A percentile compares a stretch with the other conserved stretches of the same genome.
Conservation (phyloP, 2,113 vertebrate species). For the Prunella fulvescens region DNA sequence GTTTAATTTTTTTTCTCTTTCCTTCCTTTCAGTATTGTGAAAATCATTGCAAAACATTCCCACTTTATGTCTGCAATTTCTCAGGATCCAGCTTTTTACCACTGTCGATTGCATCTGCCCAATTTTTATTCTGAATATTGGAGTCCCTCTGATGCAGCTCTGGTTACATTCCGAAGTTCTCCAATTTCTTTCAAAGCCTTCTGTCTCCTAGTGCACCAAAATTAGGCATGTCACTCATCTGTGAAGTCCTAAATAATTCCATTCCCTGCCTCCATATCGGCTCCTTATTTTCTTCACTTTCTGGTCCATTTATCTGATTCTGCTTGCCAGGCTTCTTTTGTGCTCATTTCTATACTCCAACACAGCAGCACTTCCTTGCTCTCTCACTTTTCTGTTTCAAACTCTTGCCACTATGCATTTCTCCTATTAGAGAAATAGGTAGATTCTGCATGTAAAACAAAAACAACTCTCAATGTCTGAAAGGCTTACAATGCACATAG, state of each 20-base stretch:
- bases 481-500: background rate
- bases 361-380: background rate
- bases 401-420: background rate
- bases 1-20: background rate
- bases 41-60: background rate
- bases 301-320: background rate
- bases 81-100: background rate
- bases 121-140: background rate
- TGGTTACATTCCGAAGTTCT: slow-evolving; percentile 8
- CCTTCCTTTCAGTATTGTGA: background rate
- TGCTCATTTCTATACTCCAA: background rate
- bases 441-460: background rate
- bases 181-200: slow-evolving; percentile 20
- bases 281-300: slow-evolving; percentile 9
- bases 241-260: background rate
- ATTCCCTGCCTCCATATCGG: background rate
- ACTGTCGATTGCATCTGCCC: background rate
- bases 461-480: background rate
- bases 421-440: background rate
- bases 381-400: background rate
- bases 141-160: background rate
- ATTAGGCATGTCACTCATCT: slow-evolving; percentile 21
- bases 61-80: background rate
- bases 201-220: slow-evolving; percentile 6
- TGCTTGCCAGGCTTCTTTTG: background rate